Evolutionary conservation across 1,140 invertebrate species (phyloP).

Genomic region (Drosophila repleta): DNA sequence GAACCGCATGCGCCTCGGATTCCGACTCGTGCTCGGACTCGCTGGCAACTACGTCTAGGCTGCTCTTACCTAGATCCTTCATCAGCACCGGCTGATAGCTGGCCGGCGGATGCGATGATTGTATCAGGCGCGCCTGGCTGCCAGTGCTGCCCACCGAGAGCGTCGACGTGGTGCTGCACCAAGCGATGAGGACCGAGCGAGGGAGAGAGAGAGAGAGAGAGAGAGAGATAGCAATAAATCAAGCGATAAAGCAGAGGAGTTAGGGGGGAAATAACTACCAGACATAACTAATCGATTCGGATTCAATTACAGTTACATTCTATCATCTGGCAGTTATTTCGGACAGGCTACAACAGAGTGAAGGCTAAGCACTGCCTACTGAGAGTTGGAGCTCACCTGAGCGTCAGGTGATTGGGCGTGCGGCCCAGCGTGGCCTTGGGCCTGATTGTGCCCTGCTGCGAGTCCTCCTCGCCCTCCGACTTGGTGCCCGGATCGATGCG

Average conservation of each 20-base stretch:
- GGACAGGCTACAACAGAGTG: not conserved
- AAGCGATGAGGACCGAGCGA: not conserved
- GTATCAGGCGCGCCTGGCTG: constrained; percentile 95
- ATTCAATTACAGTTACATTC: not conserved
- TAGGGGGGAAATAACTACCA: not conserved
- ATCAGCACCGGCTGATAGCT: constrained; percentile 93
- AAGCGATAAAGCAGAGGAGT: constrained; percentile 27
- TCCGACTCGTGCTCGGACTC: constrained; percentile 70
- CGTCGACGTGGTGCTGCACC: constrained; percentile 93
- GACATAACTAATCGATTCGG: not conserved
- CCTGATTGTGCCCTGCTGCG: constrained; percentile 87
- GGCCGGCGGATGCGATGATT: constrained; percentile 95
- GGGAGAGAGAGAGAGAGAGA: constrained; percentile 29
- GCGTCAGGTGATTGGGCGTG: constrained; percentile 95
- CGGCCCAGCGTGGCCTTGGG: constrained; percentile 91
- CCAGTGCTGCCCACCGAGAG: constrained; percentile 96
- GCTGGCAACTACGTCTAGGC: constrained; percentile 30
- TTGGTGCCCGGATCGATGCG: constrained; percentile 90
- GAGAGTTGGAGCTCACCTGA: constrained; percentile 86
- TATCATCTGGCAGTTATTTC: constrained; percentile 2
- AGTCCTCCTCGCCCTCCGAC: constrained; percentile 94
- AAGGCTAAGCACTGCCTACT: not conserved
- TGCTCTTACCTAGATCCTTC: constrained; percentile 93
- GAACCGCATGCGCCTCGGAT: constrained; percentile 71
- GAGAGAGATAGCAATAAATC: constrained; percentile 25